Evolutionary conservation across 2,797 vertebrate genomes (phyloP), one percentile per base, ranked within the genome.

Genomic region (Kryptolebias ocellatus): DNA sequence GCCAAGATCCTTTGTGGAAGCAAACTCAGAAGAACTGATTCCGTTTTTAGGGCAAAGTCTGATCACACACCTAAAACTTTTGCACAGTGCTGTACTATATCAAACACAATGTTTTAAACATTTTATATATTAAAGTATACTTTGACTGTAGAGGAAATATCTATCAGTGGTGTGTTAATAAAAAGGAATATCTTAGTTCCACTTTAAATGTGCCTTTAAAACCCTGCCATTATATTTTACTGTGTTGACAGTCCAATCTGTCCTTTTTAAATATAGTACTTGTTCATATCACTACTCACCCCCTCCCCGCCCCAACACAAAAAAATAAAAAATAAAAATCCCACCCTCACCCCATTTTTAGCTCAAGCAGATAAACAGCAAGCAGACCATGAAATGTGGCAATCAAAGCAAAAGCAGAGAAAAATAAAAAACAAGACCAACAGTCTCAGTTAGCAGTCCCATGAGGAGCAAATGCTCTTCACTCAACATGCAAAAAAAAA

Each of bases 41-140:
- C 37, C 1, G 1, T 10, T 39, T 39, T 39, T 8, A 39, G 37
- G 37, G 37, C 8, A 39, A 39, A 39, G 9, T 8, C 8, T 12
- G 39, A 42, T 42, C 10, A 14, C 39, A 42, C 11, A 3, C 14
- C 7, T 34, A 34, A 2, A 42, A 42, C 1, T 42, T 42, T 42
- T 14, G 39, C 11, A 42, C 39, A 42, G 11, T 24, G 11, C 20
- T 14, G 18, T 8, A 10, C n/a, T 17, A 4, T 11, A 24, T 10
- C 20, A 54, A 59, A 46, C 28, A 42, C 28, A 77, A 67, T 73
- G 78, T 80, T 81, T 72, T 67, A 53, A 68, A 58, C 45, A 50
- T 64, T 72, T 17, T 17, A 72, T 66, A 17, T 29, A 71, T 74
- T 70, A 53, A 42, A 62, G 46, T 70, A 49, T 74, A 74, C 28